Evolutionary conservation across 2,888 invertebrate genomes (phyloP).

Genomic region (Epirrita christyi): DNA sequence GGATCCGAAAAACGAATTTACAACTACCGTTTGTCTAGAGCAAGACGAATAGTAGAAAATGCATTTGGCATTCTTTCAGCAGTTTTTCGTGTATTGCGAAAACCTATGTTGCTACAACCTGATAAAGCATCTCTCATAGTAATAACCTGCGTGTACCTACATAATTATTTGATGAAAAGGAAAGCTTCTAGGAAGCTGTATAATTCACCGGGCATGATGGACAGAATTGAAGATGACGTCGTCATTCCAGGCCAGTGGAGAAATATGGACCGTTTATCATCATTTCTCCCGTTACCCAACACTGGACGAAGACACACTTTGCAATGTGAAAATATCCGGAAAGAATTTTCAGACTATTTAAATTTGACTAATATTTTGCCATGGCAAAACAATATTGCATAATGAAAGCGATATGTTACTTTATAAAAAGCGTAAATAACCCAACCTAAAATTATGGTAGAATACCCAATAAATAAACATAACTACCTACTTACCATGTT

Average conservation of each 20-base stretch:
- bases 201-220: constrained; percentile 34
- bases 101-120: constrained; percentile 37
- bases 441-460: too few species aligned
- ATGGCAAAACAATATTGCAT: too few species aligned
- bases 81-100: constrained; percentile 27
- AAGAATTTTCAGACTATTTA: too few species aligned
- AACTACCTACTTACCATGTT: too few species aligned
- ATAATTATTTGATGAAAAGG: constrained; percentile 41
- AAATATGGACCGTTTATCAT: constrained; percentile 33
- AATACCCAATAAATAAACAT: too few species aligned
- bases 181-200: constrained; percentile 34
- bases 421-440: too few species aligned
- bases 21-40: constrained; percentile 26
- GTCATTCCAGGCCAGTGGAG: constrained; percentile 37
- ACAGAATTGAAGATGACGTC: constrained; percentile 35
- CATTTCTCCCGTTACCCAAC: too few species aligned
- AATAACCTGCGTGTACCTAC: constrained; percentile 41
- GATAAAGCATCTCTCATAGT: constrained; percentile 39
- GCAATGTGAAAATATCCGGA: too few species aligned
- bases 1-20: constrained; percentile 26
- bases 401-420: too few species aligned
- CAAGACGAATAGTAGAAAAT: constrained; percentile 31
- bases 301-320: too few species aligned
- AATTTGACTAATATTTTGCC: too few species aligned
- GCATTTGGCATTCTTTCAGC: constrained; percentile 28